phyloP scores from a whole-genome alignment of 2,113 vertebrate species.

The Perca flavescens region DNA sequence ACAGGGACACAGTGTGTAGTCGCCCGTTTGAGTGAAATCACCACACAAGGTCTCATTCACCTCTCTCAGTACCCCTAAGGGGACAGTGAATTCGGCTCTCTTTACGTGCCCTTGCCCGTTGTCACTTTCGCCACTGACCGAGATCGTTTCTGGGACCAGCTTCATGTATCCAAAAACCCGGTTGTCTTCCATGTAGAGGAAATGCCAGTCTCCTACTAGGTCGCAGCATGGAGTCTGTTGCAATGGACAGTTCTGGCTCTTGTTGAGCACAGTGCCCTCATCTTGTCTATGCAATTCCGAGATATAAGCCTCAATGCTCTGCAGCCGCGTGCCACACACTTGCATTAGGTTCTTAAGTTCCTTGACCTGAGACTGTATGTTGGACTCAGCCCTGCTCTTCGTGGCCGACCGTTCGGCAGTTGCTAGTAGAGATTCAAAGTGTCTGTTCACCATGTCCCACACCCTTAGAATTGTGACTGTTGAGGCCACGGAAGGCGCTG shows the following conservation, averaged over 20 bases:
- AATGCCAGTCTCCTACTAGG: slow-evolving; percentile 19
- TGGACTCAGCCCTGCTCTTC: neutral
- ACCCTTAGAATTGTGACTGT: neutral
- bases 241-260: too few species aligned
- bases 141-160: neutral
- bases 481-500: too few species aligned
- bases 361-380: neutral
- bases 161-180: slow-evolving; percentile 8
- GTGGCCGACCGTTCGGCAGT: rapidly evolving
- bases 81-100: slow-evolving; percentile 1
- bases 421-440: neutral
- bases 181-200: neutral
- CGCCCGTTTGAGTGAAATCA: rapidly evolving
- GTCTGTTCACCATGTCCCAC: slow-evolving; percentile 12
- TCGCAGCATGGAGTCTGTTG: too few species aligned
- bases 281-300: neutral
- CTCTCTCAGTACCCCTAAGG: rapidly evolving
- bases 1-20: neutral
- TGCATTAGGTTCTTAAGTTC: neutral
- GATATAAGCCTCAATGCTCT: neutral
- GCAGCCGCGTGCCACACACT: neutral
- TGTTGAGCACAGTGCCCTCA: too few species aligned
- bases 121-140: neutral
- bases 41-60: neutral
- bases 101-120: neutral